Evolutionary conservation across 2,888 invertebrate genomes (phyloP), one percentile per base, ranked within the genome.

Genomic region (Neocrepidodera transversa): DNA sequence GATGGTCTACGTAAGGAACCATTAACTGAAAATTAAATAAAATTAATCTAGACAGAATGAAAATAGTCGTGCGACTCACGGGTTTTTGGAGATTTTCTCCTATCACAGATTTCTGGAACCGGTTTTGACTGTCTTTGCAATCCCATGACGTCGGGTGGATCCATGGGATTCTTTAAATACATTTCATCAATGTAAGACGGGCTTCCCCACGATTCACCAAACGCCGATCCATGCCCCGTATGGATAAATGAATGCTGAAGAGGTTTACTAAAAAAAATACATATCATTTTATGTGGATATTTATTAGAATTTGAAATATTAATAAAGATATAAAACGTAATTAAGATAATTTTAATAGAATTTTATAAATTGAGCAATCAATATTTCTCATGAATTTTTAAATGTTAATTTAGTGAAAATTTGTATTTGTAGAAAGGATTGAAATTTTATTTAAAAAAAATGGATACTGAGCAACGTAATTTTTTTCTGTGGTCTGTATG

Each of bases 201-300:
- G 71, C 88, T 88, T 1, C 95, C 95, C 95, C 95, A 95, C 4
- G 89, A 88, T 68, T 89, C 88, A 1, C 90, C 91, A 66, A 87
- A 87, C 0, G 89, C 86, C 8, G 87, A 86, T 0, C 89, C 89
- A 62, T 89, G 87, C 0, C 89, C 89, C 0, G 93, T 89, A 72
- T 93, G 94, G 53, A 93, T 91, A 67, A 93, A 90, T 0, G 92
- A 92, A 74, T 92, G 89, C 68, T 88, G 85, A 51, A 92, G 77
- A 0, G 93, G 93, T 70, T 87, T 86, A 73, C 91, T 91, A 40
- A 28, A 47, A 55, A 38, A 17, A 54, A 28, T 26, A 30, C 3
- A 35, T 6, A 6, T n/a, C 36, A 11, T 16, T 14, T 10, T 36
- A 4, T 11, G 7, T 11, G 16, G 2, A 7, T 13, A 11, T 16